A percentile compares a stretch with the other conserved stretches of the same genome.
Evolutionary conservation across 2,797 vertebrate species (phyloP).

Genomic region (Mus minutoides): DNA sequence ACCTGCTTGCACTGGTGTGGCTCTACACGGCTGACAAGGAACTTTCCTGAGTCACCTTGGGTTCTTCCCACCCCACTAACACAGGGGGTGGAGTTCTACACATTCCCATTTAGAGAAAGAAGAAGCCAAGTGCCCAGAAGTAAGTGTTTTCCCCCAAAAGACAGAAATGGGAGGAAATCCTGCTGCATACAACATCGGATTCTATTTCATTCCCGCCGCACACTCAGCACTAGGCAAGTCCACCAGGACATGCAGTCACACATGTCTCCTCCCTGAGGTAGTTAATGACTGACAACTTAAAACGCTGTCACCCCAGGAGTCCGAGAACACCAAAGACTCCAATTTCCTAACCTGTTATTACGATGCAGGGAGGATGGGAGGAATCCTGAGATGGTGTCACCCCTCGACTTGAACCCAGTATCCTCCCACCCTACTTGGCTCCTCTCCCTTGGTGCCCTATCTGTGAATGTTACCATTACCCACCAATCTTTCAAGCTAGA

Average conservation of each 20-base stretch:
- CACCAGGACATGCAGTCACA: background rate
- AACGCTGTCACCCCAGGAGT: background rate
- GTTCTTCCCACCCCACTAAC: too few relatives aligned
- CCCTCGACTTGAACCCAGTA: background rate
- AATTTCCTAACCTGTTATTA: conserved; percentile 35
- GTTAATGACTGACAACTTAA: background rate
- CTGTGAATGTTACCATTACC: background rate
- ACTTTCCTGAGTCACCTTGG: background rate
- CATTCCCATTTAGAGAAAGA: background rate
- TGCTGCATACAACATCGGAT: background rate
- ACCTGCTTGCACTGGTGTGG: background rate
- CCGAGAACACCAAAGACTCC: background rate
- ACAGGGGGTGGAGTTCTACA: background rate
- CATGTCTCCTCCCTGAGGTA: background rate
- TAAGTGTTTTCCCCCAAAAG: background rate
- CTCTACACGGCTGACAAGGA: background rate
- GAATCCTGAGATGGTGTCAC: background rate
- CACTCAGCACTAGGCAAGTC: background rate
- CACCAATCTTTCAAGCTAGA: background rate
- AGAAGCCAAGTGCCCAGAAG: background rate
- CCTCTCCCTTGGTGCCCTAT: background rate
- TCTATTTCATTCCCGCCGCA: background rate
- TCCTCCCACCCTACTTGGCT: background rate
- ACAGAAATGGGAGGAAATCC: background rate
- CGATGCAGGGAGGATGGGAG: background rate